phyloP scores from a whole-genome alignment of 30 jellyfish, hydroid and myxozoan genomes.

The Euphysa ruthae region DNA sequence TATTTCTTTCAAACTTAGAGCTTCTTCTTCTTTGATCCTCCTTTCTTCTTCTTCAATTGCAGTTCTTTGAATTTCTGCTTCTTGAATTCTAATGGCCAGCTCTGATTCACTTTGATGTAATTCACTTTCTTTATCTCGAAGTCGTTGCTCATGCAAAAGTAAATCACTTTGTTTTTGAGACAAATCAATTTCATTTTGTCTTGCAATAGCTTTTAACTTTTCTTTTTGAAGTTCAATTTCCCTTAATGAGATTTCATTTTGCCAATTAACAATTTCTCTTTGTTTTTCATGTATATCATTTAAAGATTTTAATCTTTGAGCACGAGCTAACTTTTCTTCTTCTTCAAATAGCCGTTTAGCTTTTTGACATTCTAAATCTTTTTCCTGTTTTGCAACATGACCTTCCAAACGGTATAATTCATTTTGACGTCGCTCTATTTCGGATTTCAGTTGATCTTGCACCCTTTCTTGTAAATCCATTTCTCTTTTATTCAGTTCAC shows the following conservation, averaged over 20 bases:
- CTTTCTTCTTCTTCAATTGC: conserved; percentile 22
- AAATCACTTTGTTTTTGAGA: conserved; percentile 1
- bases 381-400: conserved; percentile 9
- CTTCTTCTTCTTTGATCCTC: conserved; percentile 22
- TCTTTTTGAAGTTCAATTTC: conserved; percentile 25
- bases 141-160: background rate
- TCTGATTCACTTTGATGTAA: conserved; percentile 27
- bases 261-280: conserved; percentile 5
- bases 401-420: conserved; percentile 14
- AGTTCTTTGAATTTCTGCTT: conserved; percentile 19
- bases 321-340: conserved; percentile 2
- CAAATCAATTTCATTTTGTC: conserved; percentile 13
- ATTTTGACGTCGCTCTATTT: conserved; percentile 28
- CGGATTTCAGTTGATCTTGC: conserved; percentile 12
- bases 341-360: conserved; percentile 18
- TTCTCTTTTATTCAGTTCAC: conserved; percentile 20
- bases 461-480: conserved; percentile 7
- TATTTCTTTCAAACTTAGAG: conserved; percentile 8
- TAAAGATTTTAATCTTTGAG: conserved; percentile 1
- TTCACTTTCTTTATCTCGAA: conserved; percentile 19
- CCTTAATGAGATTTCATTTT: conserved; percentile 16
- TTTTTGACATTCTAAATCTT: background rate
- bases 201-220: conserved; percentile 19
- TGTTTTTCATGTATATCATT: conserved; percentile 15
- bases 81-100: conserved; percentile 19